Evolutionary conservation across 2,797 vertebrate genomes (phyloP).

Genomic region (Sibirionetta formosa): DNA sequence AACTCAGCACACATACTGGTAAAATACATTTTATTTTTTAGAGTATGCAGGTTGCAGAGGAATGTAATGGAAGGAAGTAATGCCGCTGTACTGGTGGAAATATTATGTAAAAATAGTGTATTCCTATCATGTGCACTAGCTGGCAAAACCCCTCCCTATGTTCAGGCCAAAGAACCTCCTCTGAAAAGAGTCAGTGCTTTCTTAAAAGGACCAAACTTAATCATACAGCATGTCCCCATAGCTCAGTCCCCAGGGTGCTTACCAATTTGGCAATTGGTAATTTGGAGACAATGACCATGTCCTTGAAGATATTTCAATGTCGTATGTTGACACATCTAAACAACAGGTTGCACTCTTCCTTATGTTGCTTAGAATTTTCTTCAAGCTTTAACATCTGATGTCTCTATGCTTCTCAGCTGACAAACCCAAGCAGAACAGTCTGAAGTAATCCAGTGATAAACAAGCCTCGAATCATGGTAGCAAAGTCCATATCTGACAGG

Average conservation of each 20-base stretch:
- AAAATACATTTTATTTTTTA: neutral
- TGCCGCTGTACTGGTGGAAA: neutral
- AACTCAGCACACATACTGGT: neutral
- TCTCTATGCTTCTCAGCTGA: neutral
- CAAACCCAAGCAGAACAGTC: neutral
- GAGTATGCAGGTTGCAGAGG: neutral
- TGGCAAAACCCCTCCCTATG: neutral
- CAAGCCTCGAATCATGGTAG: neutral
- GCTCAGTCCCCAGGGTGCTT: neutral
- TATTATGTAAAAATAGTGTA: fast-evolving
- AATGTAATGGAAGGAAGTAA: neutral
- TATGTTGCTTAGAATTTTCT: neutral
- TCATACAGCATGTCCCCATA: neutral
- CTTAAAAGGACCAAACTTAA: neutral
- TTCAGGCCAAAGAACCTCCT: neutral
- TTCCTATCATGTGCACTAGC: neutral
- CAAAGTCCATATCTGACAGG: neutral
- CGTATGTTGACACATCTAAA: neutral
- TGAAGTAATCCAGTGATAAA: neutral
- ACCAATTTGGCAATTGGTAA: neutral
- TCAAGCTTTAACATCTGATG: neutral
- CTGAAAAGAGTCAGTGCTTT: neutral
- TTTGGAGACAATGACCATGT: neutral
- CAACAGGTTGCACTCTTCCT: neutral
- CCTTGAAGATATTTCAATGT: fast-evolving